These are phyloP conservation scores for Parapristionchus giblindavisi DNA, from an alignment of 2,888 invertebrate genomes.

Conservation along the genomic window DNA sequence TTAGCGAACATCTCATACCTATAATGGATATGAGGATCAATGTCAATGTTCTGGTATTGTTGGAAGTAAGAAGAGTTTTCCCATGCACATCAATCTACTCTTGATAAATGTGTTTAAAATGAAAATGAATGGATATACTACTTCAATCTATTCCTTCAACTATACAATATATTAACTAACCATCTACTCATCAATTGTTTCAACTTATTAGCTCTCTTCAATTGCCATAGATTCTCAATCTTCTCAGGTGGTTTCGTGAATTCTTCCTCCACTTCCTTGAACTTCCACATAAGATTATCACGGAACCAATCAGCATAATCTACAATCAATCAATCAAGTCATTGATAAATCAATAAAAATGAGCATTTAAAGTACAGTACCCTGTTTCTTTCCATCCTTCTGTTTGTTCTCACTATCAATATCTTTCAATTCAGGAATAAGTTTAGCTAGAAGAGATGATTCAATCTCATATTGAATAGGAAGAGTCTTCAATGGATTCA, in stretches of 20 bases:
- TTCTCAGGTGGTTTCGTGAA: constrained; percentile 57
- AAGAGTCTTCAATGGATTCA: constrained; percentile 46
- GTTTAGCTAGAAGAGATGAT: constrained; percentile 55
- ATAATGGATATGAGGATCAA: no score
- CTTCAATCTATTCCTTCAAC: no score
- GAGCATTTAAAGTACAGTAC: neutral
- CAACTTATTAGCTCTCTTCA: constrained; percentile 52
- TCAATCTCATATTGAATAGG: constrained; percentile 56
- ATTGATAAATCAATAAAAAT: neutral
- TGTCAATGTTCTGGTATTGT: neutral
- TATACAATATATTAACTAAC: constrained; percentile 36
- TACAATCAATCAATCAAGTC: neutral
- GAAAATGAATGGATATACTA: no score
- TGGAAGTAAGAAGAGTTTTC: neutral
- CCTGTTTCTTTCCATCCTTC: constrained; percentile 46
- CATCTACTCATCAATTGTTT: constrained; percentile 60
- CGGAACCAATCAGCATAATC: constrained; percentile 55
- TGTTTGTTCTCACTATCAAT: constrained; percentile 45
- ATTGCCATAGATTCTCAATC: constrained; percentile 54
- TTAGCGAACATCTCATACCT: constrained; percentile 67
- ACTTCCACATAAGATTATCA: constrained; percentile 56
- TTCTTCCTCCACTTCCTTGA: constrained; percentile 58
- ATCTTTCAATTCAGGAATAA: constrained; percentile 55
- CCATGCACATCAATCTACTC: neutral
- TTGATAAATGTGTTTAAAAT: neutral